A percentile compares a stretch with the other conserved stretches of the same genome.
Evolutionary conservation across 2,888 invertebrate species (phyloP).

Genomic region (Aspidiotus destructor): DNA sequence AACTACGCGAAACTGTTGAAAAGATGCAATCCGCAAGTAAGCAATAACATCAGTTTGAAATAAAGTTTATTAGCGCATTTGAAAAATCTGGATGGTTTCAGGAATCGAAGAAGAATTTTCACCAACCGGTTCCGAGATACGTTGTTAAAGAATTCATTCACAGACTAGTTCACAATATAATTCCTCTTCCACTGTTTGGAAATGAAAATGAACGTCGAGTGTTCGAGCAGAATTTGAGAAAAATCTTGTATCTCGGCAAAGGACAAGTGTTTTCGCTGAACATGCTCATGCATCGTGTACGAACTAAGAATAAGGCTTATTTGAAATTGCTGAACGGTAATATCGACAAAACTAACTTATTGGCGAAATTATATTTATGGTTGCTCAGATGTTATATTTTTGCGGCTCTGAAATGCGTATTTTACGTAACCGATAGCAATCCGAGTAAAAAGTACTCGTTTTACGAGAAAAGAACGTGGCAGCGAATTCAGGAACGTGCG

Average conservation of each 20-base stretch:
- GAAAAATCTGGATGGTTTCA: slow-evolving; percentile 5
- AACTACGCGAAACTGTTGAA: slow-evolving; percentile 6
- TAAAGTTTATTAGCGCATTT: background rate
- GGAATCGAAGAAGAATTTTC: background rate
- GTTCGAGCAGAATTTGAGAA: slow-evolving; percentile 17
- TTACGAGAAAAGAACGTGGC: slow-evolving; percentile 17
- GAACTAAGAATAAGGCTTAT: background rate
- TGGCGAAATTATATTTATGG: slow-evolving; percentile 25
- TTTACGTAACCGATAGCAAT: slow-evolving; percentile 23
- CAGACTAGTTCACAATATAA: slow-evolving; percentile 13
- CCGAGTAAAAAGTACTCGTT: slow-evolving; percentile 12
- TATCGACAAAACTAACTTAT: slow-evolving; percentile 14
- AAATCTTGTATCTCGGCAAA: slow-evolving; percentile 12
- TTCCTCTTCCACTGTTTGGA: slow-evolving; percentile 18
- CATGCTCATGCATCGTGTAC: slow-evolving; percentile 11
- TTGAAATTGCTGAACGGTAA: background rate
- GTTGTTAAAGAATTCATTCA: slow-evolving; percentile 20
- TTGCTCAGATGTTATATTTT: slow-evolving; percentile 23
- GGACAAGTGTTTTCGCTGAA: slow-evolving; percentile 19
- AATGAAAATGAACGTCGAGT: slow-evolving; percentile 1
- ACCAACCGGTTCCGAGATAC: background rate
- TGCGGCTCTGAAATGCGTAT: slow-evolving; percentile 18
- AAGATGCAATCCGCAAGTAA: slow-evolving; percentile 1
- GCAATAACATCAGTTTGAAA: background rate
- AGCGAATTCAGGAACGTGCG: slow-evolving; percentile 17